These are phyloP conservation scores for Gorsachius goisagi DNA, from an alignment of 2,113 vertebrate genomes.

Conservation along the genomic window DNA sequence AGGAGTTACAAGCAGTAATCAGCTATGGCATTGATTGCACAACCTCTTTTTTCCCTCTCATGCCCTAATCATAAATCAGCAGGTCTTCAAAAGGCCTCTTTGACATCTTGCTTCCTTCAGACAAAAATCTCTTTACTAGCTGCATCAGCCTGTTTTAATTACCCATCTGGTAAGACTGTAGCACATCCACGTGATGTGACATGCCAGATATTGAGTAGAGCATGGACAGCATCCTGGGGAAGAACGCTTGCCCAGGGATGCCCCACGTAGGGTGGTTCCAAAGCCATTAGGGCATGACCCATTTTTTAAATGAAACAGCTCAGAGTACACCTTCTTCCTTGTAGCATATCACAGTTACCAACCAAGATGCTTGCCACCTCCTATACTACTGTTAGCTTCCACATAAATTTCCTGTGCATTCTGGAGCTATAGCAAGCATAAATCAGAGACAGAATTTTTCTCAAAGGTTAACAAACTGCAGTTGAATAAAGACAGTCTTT, in stretches of 20 bases:
- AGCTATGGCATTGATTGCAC: not conserved
- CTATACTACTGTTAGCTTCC: not conserved
- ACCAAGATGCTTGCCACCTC: not conserved
- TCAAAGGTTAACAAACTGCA: not conserved
- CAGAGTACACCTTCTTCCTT: not conserved
- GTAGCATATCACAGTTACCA: not conserved
- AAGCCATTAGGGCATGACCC: not conserved
- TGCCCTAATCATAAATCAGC: not conserved
- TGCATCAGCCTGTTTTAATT: not conserved
- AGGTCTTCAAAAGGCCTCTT: not conserved
- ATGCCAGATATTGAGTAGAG: fast-evolving
- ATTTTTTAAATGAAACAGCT: not conserved
- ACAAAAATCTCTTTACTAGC: not conserved
- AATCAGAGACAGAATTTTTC: not conserved
- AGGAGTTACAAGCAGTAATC: not conserved
- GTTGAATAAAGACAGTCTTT: not conserved
- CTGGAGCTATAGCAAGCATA: not conserved
- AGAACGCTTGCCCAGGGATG: not conserved
- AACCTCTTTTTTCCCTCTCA: not conserved
- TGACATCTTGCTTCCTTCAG: not conserved
- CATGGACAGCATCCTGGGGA: not conserved
- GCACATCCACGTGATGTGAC: not conserved
- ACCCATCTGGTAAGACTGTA: not conserved
- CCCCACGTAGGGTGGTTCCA: not conserved
- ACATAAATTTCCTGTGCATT: not conserved